These are phyloP conservation scores for Philopotamus ludificatus DNA, from an alignment of 1,140 invertebrate species.

Conservation along the genomic window DNA sequence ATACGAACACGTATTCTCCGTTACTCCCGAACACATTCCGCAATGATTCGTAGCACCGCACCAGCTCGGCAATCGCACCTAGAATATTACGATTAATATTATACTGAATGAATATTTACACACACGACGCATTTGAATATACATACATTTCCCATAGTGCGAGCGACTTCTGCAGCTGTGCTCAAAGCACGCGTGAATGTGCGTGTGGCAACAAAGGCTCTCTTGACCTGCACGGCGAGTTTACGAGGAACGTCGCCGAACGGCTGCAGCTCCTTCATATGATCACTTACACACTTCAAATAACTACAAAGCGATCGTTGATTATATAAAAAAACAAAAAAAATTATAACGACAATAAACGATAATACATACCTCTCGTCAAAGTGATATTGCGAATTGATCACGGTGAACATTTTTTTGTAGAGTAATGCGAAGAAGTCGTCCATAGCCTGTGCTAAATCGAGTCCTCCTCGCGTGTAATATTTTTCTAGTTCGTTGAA, in stretches of 20 bases:
- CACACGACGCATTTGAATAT: neutral
- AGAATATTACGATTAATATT: conserved; percentile 15
- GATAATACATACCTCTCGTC: conserved; percentile 70
- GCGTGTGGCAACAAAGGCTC: conserved; percentile 91
- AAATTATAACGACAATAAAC: neutral
- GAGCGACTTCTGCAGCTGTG: conserved; percentile 79
- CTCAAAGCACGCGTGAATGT: conserved; percentile 88
- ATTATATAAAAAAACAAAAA: conserved; percentile 25
- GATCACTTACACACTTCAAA: conserved; percentile 80
- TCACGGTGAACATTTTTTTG: conserved; percentile 93
- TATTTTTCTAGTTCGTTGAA: conserved; percentile 90
- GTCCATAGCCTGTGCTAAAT: conserved; percentile 85
- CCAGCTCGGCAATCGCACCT: conserved; percentile 61
- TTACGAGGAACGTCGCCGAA: conserved; percentile 94
- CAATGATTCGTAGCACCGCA: conserved; percentile 75
- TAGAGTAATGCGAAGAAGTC: conserved; percentile 91
- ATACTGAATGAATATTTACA: neutral
- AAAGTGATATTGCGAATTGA: conserved; percentile 88
- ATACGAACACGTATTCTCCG: conserved; percentile 72
- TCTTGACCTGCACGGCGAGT: conserved; percentile 81
- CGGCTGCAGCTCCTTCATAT: conserved; percentile 90
- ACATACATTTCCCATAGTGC: conserved; percentile 78
- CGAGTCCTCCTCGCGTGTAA: conserved; percentile 77
- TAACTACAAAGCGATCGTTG: conserved; percentile 57
- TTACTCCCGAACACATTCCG: conserved; percentile 76